phyloP scores from a whole-genome alignment of 2,797 vertebrate species.

The Lithobates sylvaticus region DNA sequence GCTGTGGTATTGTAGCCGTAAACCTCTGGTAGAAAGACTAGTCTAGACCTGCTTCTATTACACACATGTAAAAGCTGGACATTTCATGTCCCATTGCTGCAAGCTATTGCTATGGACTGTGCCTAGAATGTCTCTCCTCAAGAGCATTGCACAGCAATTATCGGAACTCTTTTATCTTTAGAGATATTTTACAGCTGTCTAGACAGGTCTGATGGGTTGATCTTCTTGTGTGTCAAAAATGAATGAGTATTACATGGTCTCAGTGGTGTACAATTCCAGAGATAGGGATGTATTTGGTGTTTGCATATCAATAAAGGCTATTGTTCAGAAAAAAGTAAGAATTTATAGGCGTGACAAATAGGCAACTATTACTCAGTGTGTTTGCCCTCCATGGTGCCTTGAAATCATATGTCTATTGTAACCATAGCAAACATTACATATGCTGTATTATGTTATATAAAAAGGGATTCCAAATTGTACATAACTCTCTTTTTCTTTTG shows the following conservation, averaged over 20 bases:
- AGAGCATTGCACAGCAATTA: neutral
- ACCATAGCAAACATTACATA: neutral
- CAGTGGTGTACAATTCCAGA: conserved; percentile 29
- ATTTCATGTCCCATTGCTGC: neutral
- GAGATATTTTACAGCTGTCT: conserved; percentile 31
- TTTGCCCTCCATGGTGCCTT: neutral
- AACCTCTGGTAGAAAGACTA: neutral
- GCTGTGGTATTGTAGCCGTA: neutral
- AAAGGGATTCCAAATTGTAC: neutral
- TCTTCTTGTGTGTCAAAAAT: conserved; percentile 33
- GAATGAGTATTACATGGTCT: conserved; percentile 21
- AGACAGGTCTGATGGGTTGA: conserved; percentile 42
- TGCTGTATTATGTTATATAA: neutral
- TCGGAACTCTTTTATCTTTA: conserved; percentile 2
- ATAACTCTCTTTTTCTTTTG: too few species aligned
- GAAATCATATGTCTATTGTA: neutral
- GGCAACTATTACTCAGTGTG: neutral
- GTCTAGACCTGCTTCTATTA: neutral
- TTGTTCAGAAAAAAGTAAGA: conserved; percentile 34
- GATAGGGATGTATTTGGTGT: conserved; percentile 11
- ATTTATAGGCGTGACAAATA: conserved; percentile 23
- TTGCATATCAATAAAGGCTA: conserved; percentile 9
- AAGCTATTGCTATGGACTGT: neutral
- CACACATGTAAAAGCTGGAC: neutral
- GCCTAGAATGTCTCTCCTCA: neutral